A percentile compares a stretch with the other conserved stretches of the same genome.
Evolutionary conservation across 2,888 invertebrate genomes (phyloP).

Genomic region (Spatulosminthurus flaviceps): DNA sequence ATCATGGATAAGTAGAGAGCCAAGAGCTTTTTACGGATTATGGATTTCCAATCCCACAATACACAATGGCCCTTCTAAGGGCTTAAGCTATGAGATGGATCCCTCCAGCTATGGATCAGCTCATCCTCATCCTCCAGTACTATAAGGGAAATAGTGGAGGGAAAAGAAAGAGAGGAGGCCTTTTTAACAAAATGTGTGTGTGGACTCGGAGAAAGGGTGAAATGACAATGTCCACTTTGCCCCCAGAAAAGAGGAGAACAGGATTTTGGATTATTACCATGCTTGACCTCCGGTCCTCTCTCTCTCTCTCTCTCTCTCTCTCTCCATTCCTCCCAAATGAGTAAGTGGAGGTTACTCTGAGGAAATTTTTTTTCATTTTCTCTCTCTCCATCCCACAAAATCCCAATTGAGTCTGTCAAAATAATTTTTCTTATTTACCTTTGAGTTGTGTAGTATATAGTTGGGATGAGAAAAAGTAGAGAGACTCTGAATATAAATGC

Average conservation of each 20-base stretch:
- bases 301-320: too few relatives aligned
- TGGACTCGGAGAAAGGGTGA: background rate
- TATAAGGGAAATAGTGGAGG: too few relatives aligned
- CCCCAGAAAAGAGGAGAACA: too few relatives aligned
- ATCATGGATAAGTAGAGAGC: slow-evolving; percentile 51
- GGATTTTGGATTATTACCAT: too few relatives aligned
- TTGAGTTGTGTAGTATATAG: background rate
- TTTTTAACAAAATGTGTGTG: background rate
- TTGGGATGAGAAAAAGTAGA: background rate
- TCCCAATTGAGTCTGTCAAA: background rate
- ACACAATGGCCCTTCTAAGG: slow-evolving; percentile 23
- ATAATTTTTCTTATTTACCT: background rate
- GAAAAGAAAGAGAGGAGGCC: slow-evolving; percentile 3
- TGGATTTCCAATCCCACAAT: slow-evolving; percentile 52
- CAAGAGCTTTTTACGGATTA: slow-evolving; percentile 53
- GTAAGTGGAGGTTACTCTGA: too few relatives aligned
- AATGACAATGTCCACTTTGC: too few relatives aligned
- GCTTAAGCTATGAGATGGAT: too few relatives aligned
- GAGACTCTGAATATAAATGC: too few relatives aligned
- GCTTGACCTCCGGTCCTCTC: too few relatives aligned
- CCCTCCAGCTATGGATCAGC: slow-evolving; percentile 23
- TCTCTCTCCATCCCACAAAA: too few relatives aligned
- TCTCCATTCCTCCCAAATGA: too few relatives aligned
- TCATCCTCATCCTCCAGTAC: background rate
- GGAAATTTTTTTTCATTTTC: too few relatives aligned